Evolutionary conservation across 2,888 invertebrate species (phyloP).

Genomic region (Cosmorhoe ocellata): DNA sequence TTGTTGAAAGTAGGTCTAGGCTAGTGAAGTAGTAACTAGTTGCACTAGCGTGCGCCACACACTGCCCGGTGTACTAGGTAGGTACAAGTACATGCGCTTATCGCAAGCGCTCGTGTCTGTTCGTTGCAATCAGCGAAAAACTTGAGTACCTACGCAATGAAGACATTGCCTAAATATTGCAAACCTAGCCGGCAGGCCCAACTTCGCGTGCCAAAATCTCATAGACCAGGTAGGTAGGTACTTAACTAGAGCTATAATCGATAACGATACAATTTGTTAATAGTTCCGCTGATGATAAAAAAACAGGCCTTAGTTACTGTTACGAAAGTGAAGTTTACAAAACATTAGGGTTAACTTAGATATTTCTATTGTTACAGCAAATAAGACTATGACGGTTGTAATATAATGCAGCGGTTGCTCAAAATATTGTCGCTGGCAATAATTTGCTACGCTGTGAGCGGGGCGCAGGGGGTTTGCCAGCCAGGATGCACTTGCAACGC

Average conservation of each 20-base stretch:
- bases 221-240: constrained; percentile 11
- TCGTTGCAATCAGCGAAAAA: constrained; percentile 13
- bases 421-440: constrained; percentile 76
- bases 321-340: constrained; percentile 7
- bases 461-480: constrained; percentile 50
- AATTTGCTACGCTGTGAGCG: constrained; percentile 68
- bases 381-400: constrained; percentile 79
- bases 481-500: constrained; percentile 60
- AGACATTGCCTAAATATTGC: constrained; percentile 17
- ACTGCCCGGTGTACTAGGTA: constrained; percentile 4
- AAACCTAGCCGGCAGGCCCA: constrained; percentile 7
- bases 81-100: constrained; percentile 6
- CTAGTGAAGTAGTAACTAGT: constrained; percentile 36
- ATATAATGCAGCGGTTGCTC: constrained; percentile 82
- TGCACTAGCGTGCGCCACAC: constrained; percentile 35
- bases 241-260: too few relatives aligned
- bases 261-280: constrained; percentile 15
- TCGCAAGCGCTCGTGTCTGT: constrained; percentile 15
- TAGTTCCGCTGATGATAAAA: constrained; percentile 9
- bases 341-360: constrained; percentile 18
- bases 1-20: constrained; percentile 52
- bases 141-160: constrained; percentile 4
- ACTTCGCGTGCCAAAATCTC: constrained; percentile 15
- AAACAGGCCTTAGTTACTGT: constrained; percentile 8
- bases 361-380: constrained; percentile 73